phyloP scores from a whole-genome alignment of 1,140 invertebrate species.

The Aphaenogaster ashmeadi region DNA sequence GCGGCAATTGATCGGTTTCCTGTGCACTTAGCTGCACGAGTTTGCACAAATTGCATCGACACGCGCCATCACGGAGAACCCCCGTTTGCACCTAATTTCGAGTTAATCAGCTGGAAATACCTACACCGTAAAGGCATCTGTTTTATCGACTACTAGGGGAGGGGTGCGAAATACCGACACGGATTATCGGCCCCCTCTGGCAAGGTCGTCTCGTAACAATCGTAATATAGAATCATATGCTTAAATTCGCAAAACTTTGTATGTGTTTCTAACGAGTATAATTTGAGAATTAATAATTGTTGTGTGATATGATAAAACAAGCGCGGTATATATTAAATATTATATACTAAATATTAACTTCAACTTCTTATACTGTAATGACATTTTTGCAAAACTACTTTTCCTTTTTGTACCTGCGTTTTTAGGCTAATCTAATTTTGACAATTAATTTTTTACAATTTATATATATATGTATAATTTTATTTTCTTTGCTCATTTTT shows the following conservation, averaged over 20 bases:
- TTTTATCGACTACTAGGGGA: constrained; percentile 47
- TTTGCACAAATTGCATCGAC: constrained; percentile 60
- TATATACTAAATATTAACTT: background rate
- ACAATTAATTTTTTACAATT: background rate
- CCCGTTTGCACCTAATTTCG: constrained; percentile 57
- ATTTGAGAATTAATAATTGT: background rate
- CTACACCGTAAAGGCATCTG: constrained; percentile 27
- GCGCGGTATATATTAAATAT: background rate
- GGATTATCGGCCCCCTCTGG: background rate
- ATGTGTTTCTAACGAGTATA: background rate
- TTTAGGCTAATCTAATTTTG: background rate
- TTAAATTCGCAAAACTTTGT: background rate
- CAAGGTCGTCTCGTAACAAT: background rate
- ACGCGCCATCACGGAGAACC: constrained; percentile 46
- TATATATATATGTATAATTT: background rate
- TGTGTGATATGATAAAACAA: background rate
- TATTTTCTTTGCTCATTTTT: background rate
- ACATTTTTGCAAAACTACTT: background rate
- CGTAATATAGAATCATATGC: background rate
- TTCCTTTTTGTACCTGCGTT: background rate
- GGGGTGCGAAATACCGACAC: constrained; percentile 21
- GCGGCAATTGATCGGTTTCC: constrained; percentile 29
- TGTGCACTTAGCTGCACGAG: constrained; percentile 34
- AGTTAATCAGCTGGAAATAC: constrained; percentile 60
- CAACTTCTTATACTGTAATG: background rate